Base-by-base conservation (phyloP, 1,140 invertebrate genomes). In the Piezodorus guildinii region DNA sequence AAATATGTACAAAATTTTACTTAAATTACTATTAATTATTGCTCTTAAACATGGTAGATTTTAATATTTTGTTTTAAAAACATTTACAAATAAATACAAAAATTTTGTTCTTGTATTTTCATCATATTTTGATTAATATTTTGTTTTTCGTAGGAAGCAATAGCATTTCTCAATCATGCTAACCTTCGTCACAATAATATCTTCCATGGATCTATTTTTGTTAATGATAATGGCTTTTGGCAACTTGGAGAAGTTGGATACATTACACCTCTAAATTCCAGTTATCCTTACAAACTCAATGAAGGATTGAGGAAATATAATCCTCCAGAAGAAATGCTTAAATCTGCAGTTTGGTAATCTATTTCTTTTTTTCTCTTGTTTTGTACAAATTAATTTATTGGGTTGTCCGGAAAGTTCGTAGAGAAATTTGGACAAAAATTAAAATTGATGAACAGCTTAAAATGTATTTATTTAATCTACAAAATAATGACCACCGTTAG, bases 241-340 rank as follows among this genome's bases (percentile, higher is more conserved):
- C 17, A 56, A 25, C 52, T 56, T 6, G 52, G 52, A 23, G 52
- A 56, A 10, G 15, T 56, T 56, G 52, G 52, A 21, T 56, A 56
- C 14, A 21, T 56, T 15, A 56, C 19, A 21, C 15, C 19, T 56
- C 15, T 23, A 8, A 23, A 6, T 2, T 19, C 52, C 5, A 16
- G 8, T 3, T 56, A 56, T 25, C 52, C 52, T 9, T 16, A 4
- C 12, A 56, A 56, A 56, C n/a, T 49, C 10, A 6, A 2, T 10
- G 46, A 49, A 49, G n/a, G 1, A 49, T 6, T 49, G 1, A 49
- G 15, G 6, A 56, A 23, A 5, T 56, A 56, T 25, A 25, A 25
- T 25, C 52, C 52, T 3, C 23, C 52, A n/a, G n/a, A 49, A 39
- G 34, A 39, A 39, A 39, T 39, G 16, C 46, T 49, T 49, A 49